Conservation (phyloP, 2,888 invertebrate species). For the Limnephilus rhombicus region DNA sequence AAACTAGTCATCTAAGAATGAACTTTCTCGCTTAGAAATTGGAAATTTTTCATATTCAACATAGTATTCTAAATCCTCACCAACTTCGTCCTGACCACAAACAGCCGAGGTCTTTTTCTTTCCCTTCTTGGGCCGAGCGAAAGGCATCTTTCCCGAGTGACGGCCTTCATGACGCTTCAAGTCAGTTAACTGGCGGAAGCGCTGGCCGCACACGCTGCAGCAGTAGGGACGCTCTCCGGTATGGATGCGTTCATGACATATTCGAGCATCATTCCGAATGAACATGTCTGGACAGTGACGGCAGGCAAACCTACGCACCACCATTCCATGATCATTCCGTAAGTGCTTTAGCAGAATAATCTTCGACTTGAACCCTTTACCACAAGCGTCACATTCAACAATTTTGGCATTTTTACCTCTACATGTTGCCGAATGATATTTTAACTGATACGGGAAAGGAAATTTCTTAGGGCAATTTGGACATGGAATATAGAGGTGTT, state of each 20-base stretch:
- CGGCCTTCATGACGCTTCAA: constrained; percentile 54
- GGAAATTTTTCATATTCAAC: no score
- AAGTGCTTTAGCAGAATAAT: neutral
- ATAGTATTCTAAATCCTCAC: no score
- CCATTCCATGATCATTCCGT: neutral
- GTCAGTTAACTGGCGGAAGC: constrained; percentile 49
- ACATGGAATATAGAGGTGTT: constrained; percentile 32
- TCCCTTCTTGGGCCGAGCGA: no score
- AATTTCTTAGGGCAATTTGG: constrained; percentile 23
- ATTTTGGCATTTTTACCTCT: no score
- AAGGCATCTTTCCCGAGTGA: neutral
- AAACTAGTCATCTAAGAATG: no score
- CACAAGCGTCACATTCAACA: no score
- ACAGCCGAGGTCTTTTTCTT: no score
- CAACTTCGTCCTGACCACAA: no score
- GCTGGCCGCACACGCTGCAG: constrained; percentile 50
- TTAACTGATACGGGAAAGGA: neutral
- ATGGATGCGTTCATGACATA: constrained; percentile 48
- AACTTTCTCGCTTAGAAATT: no score
- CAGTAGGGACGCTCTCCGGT: constrained; percentile 66
- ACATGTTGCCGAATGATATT: no score
- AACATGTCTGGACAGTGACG: constrained; percentile 45
- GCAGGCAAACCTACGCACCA: constrained; percentile 45
- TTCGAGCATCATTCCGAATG: constrained; percentile 36
- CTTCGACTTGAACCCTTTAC: no score